Evolutionary conservation across 2,888 invertebrate genomes (phyloP).

Genomic region (Caenorhabditis panamensis): DNA sequence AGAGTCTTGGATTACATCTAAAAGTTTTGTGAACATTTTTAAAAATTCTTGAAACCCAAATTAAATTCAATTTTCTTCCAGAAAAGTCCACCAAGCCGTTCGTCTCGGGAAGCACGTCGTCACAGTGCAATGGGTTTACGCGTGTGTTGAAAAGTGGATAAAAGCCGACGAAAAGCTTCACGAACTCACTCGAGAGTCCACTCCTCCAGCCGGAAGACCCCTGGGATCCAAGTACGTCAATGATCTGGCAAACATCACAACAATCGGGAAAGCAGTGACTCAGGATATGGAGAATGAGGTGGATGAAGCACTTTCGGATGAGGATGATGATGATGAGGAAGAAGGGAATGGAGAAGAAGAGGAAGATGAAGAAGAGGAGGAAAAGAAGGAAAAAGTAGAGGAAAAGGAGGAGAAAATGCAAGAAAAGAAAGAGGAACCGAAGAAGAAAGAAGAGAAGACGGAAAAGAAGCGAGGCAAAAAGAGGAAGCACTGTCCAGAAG

Average conservation of each 20-base stretch:
- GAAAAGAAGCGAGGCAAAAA: constrained; percentile 5
- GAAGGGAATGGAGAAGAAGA: constrained; percentile 60
- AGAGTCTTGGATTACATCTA: no score
- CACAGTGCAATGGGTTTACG: constrained; percentile 74
- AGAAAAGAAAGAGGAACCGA: neutral
- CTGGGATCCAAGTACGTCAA: constrained; percentile 56
- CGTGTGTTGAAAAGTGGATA: constrained; percentile 75
- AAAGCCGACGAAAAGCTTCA: constrained; percentile 69
- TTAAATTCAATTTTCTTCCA: no score
- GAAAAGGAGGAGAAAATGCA: neutral
- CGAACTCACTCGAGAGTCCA: constrained; percentile 63
- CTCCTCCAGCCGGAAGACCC: constrained; percentile 54
- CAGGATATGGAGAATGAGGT: constrained; percentile 72
- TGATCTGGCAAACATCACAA: constrained; percentile 64
- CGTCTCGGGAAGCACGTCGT: constrained; percentile 72
- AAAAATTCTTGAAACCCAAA: no score
- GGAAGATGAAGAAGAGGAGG: constrained; percentile 43
- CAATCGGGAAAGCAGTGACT: constrained; percentile 64
- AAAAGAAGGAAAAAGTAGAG: constrained; percentile 25
- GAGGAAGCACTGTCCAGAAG: constrained; percentile 60
- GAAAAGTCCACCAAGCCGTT: constrained; percentile 75
- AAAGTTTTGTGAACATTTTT: no score
- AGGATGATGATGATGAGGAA: constrained; percentile 69
- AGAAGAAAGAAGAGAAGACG: constrained; percentile 6
- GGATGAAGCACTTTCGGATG: constrained; percentile 72